Evolutionary conservation across 2,888 invertebrate genomes (phyloP).

Genomic region (Diaphora mendica): DNA sequence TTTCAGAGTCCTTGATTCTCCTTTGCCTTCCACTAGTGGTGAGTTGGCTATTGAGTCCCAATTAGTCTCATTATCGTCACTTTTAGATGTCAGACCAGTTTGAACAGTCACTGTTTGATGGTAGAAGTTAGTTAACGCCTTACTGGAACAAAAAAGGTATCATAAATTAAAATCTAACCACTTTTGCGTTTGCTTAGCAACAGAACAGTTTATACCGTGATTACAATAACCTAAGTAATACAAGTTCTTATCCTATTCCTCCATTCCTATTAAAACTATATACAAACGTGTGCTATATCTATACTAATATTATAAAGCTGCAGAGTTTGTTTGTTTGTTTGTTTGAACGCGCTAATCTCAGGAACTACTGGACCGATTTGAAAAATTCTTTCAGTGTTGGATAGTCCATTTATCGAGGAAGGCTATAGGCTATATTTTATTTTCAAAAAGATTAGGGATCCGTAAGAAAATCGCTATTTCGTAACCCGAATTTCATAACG

Average conservation of each 20-base stretch:
- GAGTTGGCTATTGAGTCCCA: slow-evolving; percentile 83
- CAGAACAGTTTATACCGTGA: background rate
- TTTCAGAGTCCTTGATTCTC: slow-evolving; percentile 94
- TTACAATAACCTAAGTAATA: background rate
- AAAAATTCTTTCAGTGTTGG: too few species aligned
- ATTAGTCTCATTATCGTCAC: slow-evolving; percentile 20
- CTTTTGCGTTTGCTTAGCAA: background rate
- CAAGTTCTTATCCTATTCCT: background rate
- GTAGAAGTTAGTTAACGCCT: slow-evolving; percentile 50
- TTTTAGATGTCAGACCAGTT: slow-evolving; percentile 29
- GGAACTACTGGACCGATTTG: too few species aligned
- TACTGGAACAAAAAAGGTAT: slow-evolving; percentile 37
- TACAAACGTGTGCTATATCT: too few species aligned
- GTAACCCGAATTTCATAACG: too few species aligned
- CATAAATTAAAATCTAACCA: background rate
- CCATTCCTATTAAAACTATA: too few species aligned
- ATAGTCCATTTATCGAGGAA: too few species aligned
- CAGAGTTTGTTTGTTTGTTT: too few species aligned
- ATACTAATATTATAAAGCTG: too few species aligned
- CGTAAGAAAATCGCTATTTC: too few species aligned
- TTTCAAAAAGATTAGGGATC: too few species aligned
- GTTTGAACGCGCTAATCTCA: too few species aligned
- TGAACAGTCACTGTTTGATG: slow-evolving; percentile 35
- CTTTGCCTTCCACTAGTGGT: slow-evolving; percentile 95
- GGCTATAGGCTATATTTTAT: too few species aligned